Percentiles rank a stretch among this genome's conserved stretches.
phyloP scores from a whole-genome alignment of 2,797 vertebrate species.

The Callimico goeldii region DNA sequence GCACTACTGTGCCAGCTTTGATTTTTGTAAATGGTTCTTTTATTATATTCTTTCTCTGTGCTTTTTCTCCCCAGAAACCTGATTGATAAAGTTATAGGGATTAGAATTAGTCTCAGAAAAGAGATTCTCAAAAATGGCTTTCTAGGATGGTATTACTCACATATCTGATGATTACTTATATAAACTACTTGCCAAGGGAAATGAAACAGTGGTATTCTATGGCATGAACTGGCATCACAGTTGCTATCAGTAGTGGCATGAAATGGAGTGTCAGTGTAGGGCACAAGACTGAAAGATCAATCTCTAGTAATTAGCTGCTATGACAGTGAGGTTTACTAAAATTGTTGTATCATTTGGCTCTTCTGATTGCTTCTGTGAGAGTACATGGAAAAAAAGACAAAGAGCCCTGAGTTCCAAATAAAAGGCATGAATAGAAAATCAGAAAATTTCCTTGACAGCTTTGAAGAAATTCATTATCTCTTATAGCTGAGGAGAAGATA shows the following conservation, averaged over 20 bases:
- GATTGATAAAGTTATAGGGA: conserved; percentile 8
- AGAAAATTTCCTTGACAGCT: not conserved
- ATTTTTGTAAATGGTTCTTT: conserved; percentile 25
- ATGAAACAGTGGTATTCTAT: not conserved
- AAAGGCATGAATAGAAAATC: not conserved
- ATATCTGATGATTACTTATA: not conserved
- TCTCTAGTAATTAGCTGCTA: not conserved
- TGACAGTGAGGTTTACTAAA: not conserved
- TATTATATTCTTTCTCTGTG: not conserved
- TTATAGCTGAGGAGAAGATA: not conserved
- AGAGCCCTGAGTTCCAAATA: not conserved
- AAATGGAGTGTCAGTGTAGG: not conserved
- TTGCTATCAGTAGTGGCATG: not conserved
- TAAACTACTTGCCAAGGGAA: not conserved
- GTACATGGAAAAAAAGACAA: not conserved
- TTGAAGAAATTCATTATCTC: conserved; percentile 20
- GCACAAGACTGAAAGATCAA: not conserved
- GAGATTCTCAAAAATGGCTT: not conserved
- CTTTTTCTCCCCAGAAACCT: not conserved
- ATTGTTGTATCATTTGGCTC: not conserved
- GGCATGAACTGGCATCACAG: not conserved
- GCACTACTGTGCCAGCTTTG: not conserved
- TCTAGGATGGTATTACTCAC: not conserved
- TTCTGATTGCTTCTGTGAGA: conserved; percentile 19
- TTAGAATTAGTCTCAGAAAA: conserved; percentile 27